Conservation (phyloP, 2,888 invertebrate genomes). For the Rhagophthalmus giganteus region DNA sequence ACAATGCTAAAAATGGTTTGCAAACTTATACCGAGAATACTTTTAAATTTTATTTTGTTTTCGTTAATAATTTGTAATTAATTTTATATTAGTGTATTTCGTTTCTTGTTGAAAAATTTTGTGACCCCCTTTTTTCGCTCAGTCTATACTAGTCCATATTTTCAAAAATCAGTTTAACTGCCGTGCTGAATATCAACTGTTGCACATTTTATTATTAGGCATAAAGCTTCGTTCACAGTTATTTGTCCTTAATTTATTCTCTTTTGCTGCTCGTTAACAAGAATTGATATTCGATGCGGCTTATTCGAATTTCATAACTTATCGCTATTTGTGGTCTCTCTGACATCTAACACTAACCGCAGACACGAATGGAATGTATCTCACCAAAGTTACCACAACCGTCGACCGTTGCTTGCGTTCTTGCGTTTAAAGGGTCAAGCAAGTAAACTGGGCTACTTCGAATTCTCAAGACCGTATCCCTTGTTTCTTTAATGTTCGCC, state of each 20-base stretch:
- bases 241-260: conserved; percentile 23
- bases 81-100: too few species aligned
- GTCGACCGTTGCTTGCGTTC: conserved; percentile 27
- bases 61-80: too few species aligned
- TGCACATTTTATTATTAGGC: conserved; percentile 9
- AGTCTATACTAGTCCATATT: too few species aligned
- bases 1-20: too few species aligned
- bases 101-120: too few species aligned
- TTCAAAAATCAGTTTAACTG: too few species aligned
- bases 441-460: conserved; percentile 19
- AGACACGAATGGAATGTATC: conserved; percentile 46
- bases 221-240: conserved; percentile 19
- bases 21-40: too few species aligned
- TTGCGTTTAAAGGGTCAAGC: conserved; percentile 32
- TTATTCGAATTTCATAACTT: conserved; percentile 42
- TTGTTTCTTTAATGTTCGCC: conserved; percentile 8
- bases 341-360: conserved; percentile 48
- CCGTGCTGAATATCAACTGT: too few species aligned
- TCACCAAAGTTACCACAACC: conserved; percentile 37
- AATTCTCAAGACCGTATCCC: conserved; percentile 8
- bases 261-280: conserved; percentile 27
- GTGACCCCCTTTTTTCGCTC: too few species aligned
- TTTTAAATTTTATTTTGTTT: too few species aligned
- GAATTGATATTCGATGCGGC: conserved; percentile 41
- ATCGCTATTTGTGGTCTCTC: conserved; percentile 42